Percentiles rank a stretch among this genome's conserved stretches.
Evolutionary conservation across 2,888 invertebrate genomes (phyloP).

Genomic region (Gisinianus flammeolus): DNA sequence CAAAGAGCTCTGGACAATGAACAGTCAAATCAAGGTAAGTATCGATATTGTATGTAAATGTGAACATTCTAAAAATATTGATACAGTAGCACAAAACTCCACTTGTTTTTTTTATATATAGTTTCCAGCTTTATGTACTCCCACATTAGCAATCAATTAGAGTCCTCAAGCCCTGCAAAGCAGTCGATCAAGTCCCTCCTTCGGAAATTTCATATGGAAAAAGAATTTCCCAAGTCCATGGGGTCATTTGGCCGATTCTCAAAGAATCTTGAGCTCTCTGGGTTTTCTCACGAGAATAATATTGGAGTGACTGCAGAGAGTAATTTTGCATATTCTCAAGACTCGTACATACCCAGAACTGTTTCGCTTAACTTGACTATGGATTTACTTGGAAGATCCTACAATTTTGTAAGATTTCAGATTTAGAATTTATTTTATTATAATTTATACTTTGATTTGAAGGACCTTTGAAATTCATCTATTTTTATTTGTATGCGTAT

Average conservation of each 20-base stretch:
- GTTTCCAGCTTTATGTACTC: conserved; percentile 91
- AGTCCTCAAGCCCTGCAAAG: conserved; percentile 79
- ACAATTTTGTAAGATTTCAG: conserved; percentile 69
- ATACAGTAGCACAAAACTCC: too few relatives aligned
- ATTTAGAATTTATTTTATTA: neutral
- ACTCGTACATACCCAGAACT: conserved; percentile 80
- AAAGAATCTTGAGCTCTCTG: conserved; percentile 73
- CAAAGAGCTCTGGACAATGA: conserved; percentile 67
- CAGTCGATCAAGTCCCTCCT: conserved; percentile 66
- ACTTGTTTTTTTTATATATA: conserved; percentile 58
- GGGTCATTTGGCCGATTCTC: conserved; percentile 74
- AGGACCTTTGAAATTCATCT: neutral
- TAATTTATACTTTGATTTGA: neutral
- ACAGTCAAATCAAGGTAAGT: conserved; percentile 72
- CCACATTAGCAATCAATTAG: conserved; percentile 77
- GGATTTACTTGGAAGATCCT: conserved; percentile 77
- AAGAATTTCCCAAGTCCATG: conserved; percentile 65
- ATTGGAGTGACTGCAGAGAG: conserved; percentile 72
- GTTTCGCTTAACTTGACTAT: conserved; percentile 75
- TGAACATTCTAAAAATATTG: too few relatives aligned
- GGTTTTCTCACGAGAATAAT: conserved; percentile 73
- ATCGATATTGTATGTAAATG: too few relatives aligned
- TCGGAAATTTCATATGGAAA: conserved; percentile 25
- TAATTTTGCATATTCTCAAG: conserved; percentile 79
- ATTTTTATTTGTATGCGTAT: neutral